phyloP scores from a whole-genome alignment of 2,113 vertebrate genomes.

The Antennarius striatus region DNA sequence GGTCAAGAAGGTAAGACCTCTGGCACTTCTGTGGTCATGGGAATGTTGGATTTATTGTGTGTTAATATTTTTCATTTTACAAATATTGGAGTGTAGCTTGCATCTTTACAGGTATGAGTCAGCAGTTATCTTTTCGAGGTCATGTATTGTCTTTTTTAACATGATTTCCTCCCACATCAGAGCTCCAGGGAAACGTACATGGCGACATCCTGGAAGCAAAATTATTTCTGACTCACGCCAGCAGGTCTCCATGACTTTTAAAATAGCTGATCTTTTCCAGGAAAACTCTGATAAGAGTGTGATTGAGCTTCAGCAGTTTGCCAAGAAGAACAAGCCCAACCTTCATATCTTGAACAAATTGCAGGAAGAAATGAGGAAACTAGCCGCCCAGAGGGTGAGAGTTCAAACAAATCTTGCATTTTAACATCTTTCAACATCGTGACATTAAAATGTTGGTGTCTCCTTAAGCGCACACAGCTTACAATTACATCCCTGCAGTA shows the following conservation, averaged over 20 bases:
- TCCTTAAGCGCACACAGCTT: too few relatives aligned
- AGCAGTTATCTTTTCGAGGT: too few relatives aligned
- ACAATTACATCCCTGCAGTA: too few relatives aligned
- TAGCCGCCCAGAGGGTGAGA: constrained; percentile 90
- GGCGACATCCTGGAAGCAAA: too few relatives aligned
- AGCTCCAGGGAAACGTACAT: too few relatives aligned
- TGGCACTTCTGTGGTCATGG: too few relatives aligned
- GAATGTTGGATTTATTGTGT: not conserved
- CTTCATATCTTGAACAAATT: constrained; percentile 98
- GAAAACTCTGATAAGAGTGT: constrained; percentile 97
- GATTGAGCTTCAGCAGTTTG: constrained; percentile 97
- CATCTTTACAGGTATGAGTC: too few relatives aligned
- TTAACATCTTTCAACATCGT: not conserved
- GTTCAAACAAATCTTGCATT: not conserved
- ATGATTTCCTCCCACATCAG: too few relatives aligned
- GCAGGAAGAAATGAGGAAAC: constrained; percentile 95
- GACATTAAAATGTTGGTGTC: too few relatives aligned
- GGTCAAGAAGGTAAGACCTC: constrained; percentile 91
- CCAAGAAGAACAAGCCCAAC: constrained; percentile 99
- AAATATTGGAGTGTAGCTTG: too few relatives aligned
- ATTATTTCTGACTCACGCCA: not conserved
- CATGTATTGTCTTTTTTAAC: too few relatives aligned
- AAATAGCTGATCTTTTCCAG: constrained; percentile 63
- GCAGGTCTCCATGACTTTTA: not conserved
- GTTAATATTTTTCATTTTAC: not conserved